These are phyloP conservation scores for Bos indicus DNA, from an alignment of 2,113 vertebrate species.

Conservation along the genomic window DNA sequence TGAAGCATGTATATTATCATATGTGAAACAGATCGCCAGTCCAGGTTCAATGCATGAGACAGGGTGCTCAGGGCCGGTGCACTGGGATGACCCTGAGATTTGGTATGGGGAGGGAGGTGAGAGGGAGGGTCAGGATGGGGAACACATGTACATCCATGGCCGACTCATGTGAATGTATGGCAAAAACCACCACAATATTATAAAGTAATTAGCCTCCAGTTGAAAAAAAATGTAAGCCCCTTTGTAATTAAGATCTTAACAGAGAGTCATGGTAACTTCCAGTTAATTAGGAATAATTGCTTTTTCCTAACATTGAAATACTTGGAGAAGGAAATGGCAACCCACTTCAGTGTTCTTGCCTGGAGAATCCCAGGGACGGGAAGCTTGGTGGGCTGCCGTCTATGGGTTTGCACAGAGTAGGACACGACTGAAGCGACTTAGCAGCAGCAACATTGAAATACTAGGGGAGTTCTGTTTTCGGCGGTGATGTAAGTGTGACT, in stretches of 20 bases:
- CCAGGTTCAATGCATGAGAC: neutral
- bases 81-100: neutral
- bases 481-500: neutral
- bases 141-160: neutral
- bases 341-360: neutral
- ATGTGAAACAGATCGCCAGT: neutral
- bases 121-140: neutral
- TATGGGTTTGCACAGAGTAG: rapidly evolving
- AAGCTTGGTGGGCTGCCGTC: rapidly evolving
- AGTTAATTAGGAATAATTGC: neutral
- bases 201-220: neutral
- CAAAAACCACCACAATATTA: neutral
- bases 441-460: neutral
- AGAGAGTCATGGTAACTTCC: neutral
- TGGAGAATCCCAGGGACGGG: rapidly evolving
- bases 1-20: neutral
- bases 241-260: neutral
- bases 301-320: neutral
- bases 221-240: neutral
- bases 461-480: neutral
- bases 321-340: neutral
- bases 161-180: neutral
- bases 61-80: neutral
- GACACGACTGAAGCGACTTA: neutral
- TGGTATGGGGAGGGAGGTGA: neutral